Evolutionary conservation across 1,140 invertebrate species (phyloP).

Genomic region (Metopolophium dirhodum): DNA sequence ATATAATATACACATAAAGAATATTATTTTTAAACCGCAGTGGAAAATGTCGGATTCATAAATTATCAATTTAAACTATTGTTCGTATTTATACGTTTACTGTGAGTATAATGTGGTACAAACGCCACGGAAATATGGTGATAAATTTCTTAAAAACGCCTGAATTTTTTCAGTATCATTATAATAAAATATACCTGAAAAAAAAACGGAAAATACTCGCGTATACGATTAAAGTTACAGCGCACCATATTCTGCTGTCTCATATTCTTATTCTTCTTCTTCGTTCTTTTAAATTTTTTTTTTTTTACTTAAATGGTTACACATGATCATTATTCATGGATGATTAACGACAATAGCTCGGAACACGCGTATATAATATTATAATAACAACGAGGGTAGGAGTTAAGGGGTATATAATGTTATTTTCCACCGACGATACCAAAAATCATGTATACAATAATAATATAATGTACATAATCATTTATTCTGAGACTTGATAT

Average conservation of each 20-base stretch:
- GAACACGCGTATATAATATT: not conserved
- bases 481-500: not conserved
- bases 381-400: not conserved
- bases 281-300: not conserved
- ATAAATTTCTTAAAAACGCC: conserved; percentile 8
- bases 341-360: not conserved
- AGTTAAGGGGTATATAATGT: not conserved
- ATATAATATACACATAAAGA: not conserved
- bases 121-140: not conserved
- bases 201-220: not conserved
- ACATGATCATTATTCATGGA: not conserved
- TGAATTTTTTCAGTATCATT: not conserved
- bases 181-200: not conserved
- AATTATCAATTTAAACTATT: not conserved
- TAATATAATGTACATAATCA: not conserved
- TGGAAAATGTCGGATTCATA: not conserved
- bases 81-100: conserved; percentile 4
- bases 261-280: not conserved
- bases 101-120: not conserved
- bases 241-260: not conserved
- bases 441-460: not conserved
- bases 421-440: not conserved
- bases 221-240: not conserved
- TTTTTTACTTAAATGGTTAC: conserved; percentile 1
- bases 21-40: conserved; percentile 8